Evolutionary conservation across 1,140 invertebrate genomes (phyloP), one percentile per base, ranked within the genome.

Genomic region (Pseudachorutes palmiensis): DNA sequence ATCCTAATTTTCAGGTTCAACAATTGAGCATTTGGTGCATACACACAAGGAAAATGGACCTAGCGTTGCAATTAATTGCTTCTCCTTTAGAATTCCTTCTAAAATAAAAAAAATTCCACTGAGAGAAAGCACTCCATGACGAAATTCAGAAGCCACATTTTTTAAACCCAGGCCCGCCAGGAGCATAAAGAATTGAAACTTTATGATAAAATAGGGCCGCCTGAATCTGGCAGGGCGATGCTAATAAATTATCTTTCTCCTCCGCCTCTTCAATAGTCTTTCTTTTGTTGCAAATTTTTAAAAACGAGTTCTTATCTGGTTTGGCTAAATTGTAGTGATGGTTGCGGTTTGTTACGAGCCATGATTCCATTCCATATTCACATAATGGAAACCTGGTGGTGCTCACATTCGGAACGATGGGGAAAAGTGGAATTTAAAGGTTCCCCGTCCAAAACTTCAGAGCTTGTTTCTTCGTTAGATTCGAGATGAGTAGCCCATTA

Each of bases 171-270:
- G 19, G 19, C 36, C 36, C 19, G 9, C 19, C 36, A 45, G 36
- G 9, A 45, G 9, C 19, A 45, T 45, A 45, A 45, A 19, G 36
- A 45, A 45, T 45, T 45, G 36, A 45, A 45, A 45, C n/a, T 9
- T 45, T 45, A 45, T 45, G 36, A 45, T 45, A 12, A 45, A 45
- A 45, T 45, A 45, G 36, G 36, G 19, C 14, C 5, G 28, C 9
- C n/a, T 58, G 55, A 9, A 12, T 12, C 14, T 58, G 55, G n/a
- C 55, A 29, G 55, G 9, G 24, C 45, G 55, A 9, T 22, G 55
- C 55, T 22, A 58, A 29, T 58, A 58, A 58, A 29, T 58, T 9
- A 58, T 58, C 55, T 58, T n/a, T 48, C 45, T 48, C 45, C 14
- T 48, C 45, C n/a, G n/a, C 28, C 55, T 58, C n/a, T 24, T 24